Conservation (phyloP, 2,888 invertebrate species). For the Cryptus armator region DNA sequence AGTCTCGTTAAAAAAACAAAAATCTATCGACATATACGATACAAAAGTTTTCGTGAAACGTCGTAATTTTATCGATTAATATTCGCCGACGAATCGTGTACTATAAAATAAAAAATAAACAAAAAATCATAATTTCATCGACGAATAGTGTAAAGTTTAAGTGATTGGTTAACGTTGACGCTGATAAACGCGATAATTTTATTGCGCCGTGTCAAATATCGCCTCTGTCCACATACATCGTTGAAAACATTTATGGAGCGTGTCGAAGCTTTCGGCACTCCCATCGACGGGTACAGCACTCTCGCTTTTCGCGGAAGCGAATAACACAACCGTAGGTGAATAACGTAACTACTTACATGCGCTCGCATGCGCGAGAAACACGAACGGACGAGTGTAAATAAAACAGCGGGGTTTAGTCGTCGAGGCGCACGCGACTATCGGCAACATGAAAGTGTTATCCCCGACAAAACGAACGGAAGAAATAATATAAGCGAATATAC, state of each 20-base stretch:
- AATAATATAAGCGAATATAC: neutral
- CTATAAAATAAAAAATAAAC: too few species aligned
- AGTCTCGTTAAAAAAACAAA: constrained; percentile 7
- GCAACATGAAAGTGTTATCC: too few species aligned
- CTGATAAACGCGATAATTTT: neutral
- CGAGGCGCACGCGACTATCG: too few species aligned
- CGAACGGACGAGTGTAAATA: neutral
- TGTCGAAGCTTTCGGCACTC: constrained; percentile 39
- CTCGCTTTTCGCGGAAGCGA: constrained; percentile 55
- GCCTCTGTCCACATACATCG: neutral
- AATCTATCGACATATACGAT: neutral
- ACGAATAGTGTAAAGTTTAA: neutral
- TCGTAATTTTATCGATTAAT: neutral
- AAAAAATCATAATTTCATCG: neutral
- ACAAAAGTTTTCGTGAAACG: neutral
- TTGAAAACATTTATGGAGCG: neutral
- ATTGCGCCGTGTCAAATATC: neutral
- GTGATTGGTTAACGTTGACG: neutral
- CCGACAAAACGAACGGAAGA: neutral
- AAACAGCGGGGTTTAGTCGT: neutral
- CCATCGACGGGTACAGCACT: constrained; percentile 17
- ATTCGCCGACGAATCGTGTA: neutral
- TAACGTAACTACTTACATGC: neutral
- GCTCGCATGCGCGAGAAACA: neutral
- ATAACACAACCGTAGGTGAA: neutral